Evolutionary conservation across 2,113 vertebrate genomes (phyloP).

Genomic region (Antechinus flavipes): DNA sequence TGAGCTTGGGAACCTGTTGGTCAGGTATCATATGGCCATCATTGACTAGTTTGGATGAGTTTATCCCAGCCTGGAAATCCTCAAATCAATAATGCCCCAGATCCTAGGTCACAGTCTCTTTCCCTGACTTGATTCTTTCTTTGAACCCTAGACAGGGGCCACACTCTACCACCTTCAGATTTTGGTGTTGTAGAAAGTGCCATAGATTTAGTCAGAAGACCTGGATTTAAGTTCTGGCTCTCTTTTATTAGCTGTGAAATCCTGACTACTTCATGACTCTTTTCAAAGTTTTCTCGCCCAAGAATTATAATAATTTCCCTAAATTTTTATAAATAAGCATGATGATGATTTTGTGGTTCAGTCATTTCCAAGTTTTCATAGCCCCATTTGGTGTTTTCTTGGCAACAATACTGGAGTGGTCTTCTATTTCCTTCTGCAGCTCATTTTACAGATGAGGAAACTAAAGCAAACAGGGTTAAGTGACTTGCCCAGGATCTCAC

Average conservation of each 20-base stretch:
- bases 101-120: neutral
- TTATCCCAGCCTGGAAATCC: neutral
- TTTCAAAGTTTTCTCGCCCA: neutral
- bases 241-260: neutral
- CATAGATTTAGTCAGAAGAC: neutral
- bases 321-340: neutral
- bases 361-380: neutral
- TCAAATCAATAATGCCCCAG: neutral
- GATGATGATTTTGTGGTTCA: neutral
- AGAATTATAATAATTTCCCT: neutral
- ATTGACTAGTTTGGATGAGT: neutral
- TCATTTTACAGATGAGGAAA: neutral
- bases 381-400: neutral
- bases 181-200: neutral
- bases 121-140: neutral
- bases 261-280: neutral
- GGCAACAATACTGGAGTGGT: neutral
- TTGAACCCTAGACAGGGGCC: neutral
- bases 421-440: neutral
- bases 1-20: neutral
- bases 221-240: neutral
- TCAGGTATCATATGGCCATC: neutral
- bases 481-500: neutral
- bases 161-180: neutral
- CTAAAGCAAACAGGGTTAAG: neutral